Base-by-base conservation (phyloP, 2,888 invertebrate genomes). In the Nyleta sp. region DNA sequence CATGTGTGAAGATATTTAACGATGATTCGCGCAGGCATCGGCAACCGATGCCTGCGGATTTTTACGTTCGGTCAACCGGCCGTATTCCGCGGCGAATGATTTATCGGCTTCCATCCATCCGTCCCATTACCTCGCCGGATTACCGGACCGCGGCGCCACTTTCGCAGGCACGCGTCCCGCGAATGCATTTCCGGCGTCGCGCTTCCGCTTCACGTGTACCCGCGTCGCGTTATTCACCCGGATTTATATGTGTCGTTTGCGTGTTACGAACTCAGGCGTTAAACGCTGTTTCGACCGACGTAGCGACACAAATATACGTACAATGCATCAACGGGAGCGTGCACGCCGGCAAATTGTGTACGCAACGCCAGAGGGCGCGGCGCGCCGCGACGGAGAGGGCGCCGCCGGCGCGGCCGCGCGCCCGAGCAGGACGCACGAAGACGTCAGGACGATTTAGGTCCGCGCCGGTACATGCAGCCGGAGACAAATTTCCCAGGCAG, bases 41-140 rank as follows among this genome's bases (percentile, higher is more conserved):
- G n/a, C n/a, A n/a, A n/a, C n/a, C n/a, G n/a, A n/a, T n/a, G n/a
- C n/a, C n/a, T n/a, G n/a, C n/a, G 28, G 28, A 6, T 8, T n/a
- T 35, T 17, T 15, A 24, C 24, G 42, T 80, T 76, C 55, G 76
- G 73, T 80, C 78, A 82, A 80, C 78, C 71, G 68, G 68, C 67
- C 53, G 28, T 50, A 62, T 75, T 71, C 60, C 62, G 53, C 52
- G 60, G 18, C 18, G 52, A 70, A 82, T 82, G 81, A 84, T 84
- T 82, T 82, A 84, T 84, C 57, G 78, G 78, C 64, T 78, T 68
- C 70, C 80, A 65, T 78, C 78, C 79, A 72, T 82, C 77, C 82
- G 81, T 76, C 79, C 81, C 80, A 81, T 81, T 81, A 82, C 76
- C 80, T 68, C 70, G 65, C 67, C 80, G 80, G 78, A 80, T 80